Conservation (phyloP, 2,113 vertebrate genomes). For the Centropus bengalensis region DNA sequence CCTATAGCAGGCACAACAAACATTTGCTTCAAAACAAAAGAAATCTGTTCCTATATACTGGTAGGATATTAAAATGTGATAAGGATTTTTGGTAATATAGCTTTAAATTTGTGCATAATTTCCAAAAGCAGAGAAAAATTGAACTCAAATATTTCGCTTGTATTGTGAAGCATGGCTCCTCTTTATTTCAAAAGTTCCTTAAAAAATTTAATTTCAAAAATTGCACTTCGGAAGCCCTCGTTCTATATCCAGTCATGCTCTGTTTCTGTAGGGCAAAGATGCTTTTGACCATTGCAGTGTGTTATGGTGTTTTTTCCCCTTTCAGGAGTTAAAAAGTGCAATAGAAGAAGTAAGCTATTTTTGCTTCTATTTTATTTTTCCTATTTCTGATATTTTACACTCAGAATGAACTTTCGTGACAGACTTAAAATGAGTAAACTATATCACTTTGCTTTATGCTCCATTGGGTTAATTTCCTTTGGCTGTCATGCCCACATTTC, state of each 20-base stretch:
- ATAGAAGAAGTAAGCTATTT: neutral
- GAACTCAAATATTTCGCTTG: neutral
- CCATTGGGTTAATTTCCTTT: neutral
- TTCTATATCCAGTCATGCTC: neutral
- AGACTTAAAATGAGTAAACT: neutral
- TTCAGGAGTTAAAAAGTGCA: neutral
- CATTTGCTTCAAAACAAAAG: neutral
- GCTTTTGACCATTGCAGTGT: neutral
- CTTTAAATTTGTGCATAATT: neutral
- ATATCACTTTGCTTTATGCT: neutral
- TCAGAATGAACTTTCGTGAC: neutral
- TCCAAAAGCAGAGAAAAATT: neutral
- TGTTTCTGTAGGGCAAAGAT: neutral
- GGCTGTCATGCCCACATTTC: neutral
- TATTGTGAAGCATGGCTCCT: neutral
- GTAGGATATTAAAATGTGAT: neutral
- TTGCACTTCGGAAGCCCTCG: neutral
- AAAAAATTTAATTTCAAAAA: neutral
- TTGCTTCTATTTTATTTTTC: too few species aligned
- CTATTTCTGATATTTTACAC: neutral
- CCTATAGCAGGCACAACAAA: neutral
- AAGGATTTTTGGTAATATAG: neutral
- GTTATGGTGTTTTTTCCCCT: fast-evolving
- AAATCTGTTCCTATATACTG: fast-evolving
- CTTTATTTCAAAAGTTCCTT: neutral